Base-by-base conservation (phyloP, 2,888 invertebrate species). In the Acanthosepion pharaonis region DNA sequence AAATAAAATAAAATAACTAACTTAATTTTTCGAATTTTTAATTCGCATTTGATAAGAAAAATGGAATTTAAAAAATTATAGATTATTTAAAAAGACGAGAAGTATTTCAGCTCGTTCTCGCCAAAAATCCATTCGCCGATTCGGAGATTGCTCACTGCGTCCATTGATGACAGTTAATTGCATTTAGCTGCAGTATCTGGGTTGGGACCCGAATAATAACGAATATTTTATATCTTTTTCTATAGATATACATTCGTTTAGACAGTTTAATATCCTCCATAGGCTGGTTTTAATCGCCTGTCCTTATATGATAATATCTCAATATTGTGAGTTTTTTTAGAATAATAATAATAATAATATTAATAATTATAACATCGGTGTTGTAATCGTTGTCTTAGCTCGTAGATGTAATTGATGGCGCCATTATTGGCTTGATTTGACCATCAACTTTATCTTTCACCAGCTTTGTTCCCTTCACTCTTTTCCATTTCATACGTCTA, bases 391-490 rank as follows among this genome's bases (percentile, higher is more conserved):
- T 91, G 55, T 78, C 49, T 64, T 94, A 64, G 49, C 95, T 95
- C 28, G 96, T 96, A 9, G 96, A 96, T 18, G 96, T 96, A 28
- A 96, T 96, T 92, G 96, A 96, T 25, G 96, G 96, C 9, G 96
- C 96, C 96, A 96, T 96, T 53, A 96, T 96, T n/a, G 97, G 97
- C 94, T 97, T 97, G 53, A 97, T 95, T 94, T 96, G 96, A 55
- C 97, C 97, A 42, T 97, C 97, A 51, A 97, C 97, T 95, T 97
- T 97, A 95, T 97, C 97, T 95, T 97, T 97, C 9, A 96, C 97
- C 94, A 97, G 95, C 94, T 97, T 97, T 18, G 97, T 96, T 18
- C 97, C 97, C 95, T 97, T 97, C 28, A 97, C 96, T 55, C 97
- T 95, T 94, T 97, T 97, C 96, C 97, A 97, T 95, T 97, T 97